These are phyloP conservation scores for Procambarus clarkii DNA, from an alignment of 1,140 invertebrate genomes.

Conservation along the genomic window DNA sequence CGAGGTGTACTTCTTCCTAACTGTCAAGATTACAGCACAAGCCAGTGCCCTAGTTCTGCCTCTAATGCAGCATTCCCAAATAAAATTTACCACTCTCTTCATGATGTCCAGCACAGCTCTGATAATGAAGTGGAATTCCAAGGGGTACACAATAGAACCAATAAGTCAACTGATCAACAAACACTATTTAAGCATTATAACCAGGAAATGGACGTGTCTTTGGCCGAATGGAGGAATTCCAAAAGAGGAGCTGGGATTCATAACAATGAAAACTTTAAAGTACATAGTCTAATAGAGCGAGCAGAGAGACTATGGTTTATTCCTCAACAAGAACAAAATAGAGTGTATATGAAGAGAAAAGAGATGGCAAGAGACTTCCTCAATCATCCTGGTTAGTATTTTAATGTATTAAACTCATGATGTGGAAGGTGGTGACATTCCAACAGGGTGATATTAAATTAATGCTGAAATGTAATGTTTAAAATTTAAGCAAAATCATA, in stretches of 20 bases:
- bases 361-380: constrained; percentile 40
- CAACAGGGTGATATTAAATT: no score
- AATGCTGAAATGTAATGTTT: no score
- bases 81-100: background rate
- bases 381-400: constrained; percentile 44
- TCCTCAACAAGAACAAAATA: constrained; percentile 48
- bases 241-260: background rate
- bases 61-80: background rate
- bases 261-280: constrained; percentile 7
- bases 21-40: background rate
- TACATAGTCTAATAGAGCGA: constrained; percentile 35
- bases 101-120: background rate
- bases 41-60: background rate
- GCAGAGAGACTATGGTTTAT: constrained; percentile 52
- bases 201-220: background rate
- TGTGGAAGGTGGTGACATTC: no score
- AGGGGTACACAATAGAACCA: background rate
- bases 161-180: background rate
- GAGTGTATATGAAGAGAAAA: constrained; percentile 49
- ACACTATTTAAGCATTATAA: background rate
- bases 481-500: no score
- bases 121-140: background rate
- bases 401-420: background rate
- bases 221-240: background rate
- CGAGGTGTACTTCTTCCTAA: background rate